These are phyloP conservation scores for Tragelaphus buxtoni DNA, from an alignment of 2,113 vertebrate genomes.

Conservation along the genomic window DNA sequence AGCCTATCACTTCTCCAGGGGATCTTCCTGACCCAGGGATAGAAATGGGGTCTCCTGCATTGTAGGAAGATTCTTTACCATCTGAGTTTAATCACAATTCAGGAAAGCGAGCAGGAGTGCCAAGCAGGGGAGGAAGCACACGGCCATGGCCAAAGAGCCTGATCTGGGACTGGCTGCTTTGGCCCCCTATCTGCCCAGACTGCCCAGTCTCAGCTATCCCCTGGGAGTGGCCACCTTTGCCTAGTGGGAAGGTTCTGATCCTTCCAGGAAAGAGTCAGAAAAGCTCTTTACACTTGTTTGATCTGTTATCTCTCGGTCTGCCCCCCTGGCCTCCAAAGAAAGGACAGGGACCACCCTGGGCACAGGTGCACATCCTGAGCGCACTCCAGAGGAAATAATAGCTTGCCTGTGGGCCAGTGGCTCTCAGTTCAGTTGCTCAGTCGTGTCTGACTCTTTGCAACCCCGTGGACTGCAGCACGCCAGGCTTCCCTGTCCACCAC, in stretches of 20 bases:
- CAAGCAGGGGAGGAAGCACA: not conserved
- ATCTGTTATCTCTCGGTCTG: not conserved
- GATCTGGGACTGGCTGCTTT: not conserved
- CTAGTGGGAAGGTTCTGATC: not conserved
- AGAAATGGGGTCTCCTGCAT: not conserved
- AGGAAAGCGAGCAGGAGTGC: not conserved
- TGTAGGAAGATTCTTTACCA: not conserved
- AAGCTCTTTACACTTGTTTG: not conserved
- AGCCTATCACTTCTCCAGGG: not conserved
- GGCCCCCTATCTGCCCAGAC: not conserved
- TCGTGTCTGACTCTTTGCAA: not conserved
- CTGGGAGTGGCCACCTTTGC: not conserved
- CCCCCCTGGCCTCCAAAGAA: not conserved
- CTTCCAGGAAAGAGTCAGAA: not conserved
- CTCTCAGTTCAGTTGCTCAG: not conserved
- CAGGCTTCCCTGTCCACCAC: not conserved
- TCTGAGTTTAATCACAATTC: not conserved
- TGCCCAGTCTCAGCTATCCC: not conserved
- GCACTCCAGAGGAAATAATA: not conserved
- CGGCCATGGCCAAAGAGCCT: not conserved
- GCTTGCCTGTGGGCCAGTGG: not conserved
- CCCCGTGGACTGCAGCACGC: accelerated
- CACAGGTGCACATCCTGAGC: not conserved
- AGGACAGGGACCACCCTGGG: not conserved
- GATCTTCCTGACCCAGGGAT: not conserved